Evolutionary conservation across 2,888 invertebrate genomes (phyloP), one percentile per base, ranked within the genome.

Genomic region (Uloborus plumipes): DNA sequence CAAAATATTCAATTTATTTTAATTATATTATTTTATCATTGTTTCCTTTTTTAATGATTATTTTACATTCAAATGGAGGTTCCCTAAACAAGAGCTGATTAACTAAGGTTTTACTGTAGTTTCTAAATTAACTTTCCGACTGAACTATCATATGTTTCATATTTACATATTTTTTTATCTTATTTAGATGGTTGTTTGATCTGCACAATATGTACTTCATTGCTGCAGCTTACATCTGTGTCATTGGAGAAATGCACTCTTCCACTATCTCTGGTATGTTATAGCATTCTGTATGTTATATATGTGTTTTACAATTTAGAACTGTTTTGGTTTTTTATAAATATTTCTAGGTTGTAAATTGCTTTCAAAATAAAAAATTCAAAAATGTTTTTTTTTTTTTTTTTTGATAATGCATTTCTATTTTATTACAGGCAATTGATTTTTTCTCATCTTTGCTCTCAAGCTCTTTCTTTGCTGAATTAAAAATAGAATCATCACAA

Each of bases 371-470:
- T 39, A 7, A 39, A 6, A 26, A 26, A 26, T 26, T 2, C 26
- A 26, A 26, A n/a, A 26, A 2, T 26, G 26, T 26, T 26, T 26
- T n/a, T n/a, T n/a, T n/a, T n/a, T n/a, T n/a, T n/a, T n/a, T n/a
- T n/a, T n/a, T 11, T 7, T 39, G 11, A 39, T 39, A 39, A 39
- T 9, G 9, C 16, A 51, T 16, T 66, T 51, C 13, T 51, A 14
- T 51, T 11, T 51, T 26, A 18, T 79, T 73, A 1, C 39, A 81
- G 80, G 51, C 70, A 50, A 65, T 51, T 39, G 64, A 74, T 51
- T 70, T 74, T 58, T 70, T 81, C 13, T 62, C 69, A 26, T 16
- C 51, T n/a, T 1, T 74, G 18, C 65, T 81, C 20, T 55, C 69
- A 50, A 22, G 64, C 9, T 50, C 74, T 50, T 64, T 50, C 22